Percentiles rank a stretch among this genome's conserved stretches.
Conservation (phyloP, 1,140 invertebrate species). For the Acyrthosiphon pisum region DNA sequence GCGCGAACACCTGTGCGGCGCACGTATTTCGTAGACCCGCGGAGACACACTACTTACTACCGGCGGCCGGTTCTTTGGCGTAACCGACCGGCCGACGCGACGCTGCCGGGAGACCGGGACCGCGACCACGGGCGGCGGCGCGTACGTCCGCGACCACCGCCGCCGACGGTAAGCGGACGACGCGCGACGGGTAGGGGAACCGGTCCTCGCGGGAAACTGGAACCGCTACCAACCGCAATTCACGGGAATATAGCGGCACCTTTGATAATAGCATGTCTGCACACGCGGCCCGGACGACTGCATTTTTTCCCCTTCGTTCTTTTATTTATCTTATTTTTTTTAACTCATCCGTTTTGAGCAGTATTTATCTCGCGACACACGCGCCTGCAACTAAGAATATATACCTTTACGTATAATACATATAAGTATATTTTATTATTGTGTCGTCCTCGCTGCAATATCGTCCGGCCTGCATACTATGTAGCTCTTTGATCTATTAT, state of each 20-base stretch:
- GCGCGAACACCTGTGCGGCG: slow-evolving; percentile 9
- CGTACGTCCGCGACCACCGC: background rate
- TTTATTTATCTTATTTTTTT: slow-evolving; percentile 25
- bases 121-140: slow-evolving; percentile 22
- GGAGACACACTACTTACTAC: slow-evolving; percentile 40
- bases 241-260: slow-evolving; percentile 52
- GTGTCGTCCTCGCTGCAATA: background rate
- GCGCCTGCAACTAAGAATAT: too few relatives aligned
- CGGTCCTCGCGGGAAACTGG: slow-evolving; percentile 52
- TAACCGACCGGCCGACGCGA: slow-evolving; percentile 19
- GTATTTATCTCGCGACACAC: slow-evolving; percentile 29
- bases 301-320: slow-evolving; percentile 43
- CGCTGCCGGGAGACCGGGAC: slow-evolving; percentile 29
- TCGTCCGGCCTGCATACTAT: background rate
- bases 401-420: background rate
- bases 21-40: slow-evolving; percentile 37
- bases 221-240: slow-evolving; percentile 53
- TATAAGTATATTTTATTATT: background rate
- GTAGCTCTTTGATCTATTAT: slow-evolving; percentile 17
- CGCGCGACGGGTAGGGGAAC: slow-evolving; percentile 8
- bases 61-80: slow-evolving; percentile 28
- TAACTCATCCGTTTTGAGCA: slow-evolving; percentile 35
- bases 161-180: background rate
- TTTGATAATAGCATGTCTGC: slow-evolving; percentile 49
- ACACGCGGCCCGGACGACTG: slow-evolving; percentile 36